phyloP scores from a whole-genome alignment of 2,113 vertebrate genomes.

The Ivindomyrus marchei region DNA sequence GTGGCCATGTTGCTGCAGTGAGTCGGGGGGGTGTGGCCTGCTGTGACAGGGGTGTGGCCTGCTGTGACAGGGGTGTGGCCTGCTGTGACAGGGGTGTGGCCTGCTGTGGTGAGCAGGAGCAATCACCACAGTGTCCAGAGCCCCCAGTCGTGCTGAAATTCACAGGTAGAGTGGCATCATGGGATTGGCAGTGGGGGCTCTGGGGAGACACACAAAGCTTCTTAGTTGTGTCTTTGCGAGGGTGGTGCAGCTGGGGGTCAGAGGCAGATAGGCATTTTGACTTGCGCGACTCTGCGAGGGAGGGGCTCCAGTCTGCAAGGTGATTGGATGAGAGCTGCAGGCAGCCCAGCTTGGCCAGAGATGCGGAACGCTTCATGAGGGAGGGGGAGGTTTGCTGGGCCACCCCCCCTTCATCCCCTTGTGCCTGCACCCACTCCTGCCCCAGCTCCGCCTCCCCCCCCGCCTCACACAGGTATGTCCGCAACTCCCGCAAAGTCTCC shows the following conservation, averaged over 20 bases:
- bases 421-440: slow-evolving; percentile 30
- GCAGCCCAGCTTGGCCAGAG: slow-evolving; percentile 82
- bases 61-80: neutral
- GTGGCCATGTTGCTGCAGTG: slow-evolving; percentile 56
- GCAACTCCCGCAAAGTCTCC: slow-evolving; percentile 57
- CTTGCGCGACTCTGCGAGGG: slow-evolving; percentile 12
- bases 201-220: slow-evolving; percentile 59
- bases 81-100: neutral
- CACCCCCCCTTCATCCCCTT: slow-evolving; percentile 38
- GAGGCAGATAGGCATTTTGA: slow-evolving; percentile 13
- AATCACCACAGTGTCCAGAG: slow-evolving; percentile 52
- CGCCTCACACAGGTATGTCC: slow-evolving; percentile 54
- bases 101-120: neutral
- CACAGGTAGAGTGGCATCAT: slow-evolving; percentile 42
- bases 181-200: neutral
- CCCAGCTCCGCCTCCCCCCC: slow-evolving; percentile 13
- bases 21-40: slow-evolving; percentile 13
- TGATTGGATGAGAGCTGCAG: slow-evolving; percentile 79
- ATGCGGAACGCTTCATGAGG: slow-evolving; percentile 84
- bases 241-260: slow-evolving; percentile 14
- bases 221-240: slow-evolving; percentile 47
- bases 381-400: slow-evolving; percentile 71
- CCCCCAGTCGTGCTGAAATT: slow-evolving; percentile 40
- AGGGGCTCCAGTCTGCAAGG: slow-evolving; percentile 57
- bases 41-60: neutral